phyloP scores from a whole-genome alignment of 2,888 invertebrate genomes.

The Onthophagus sagittarius region DNA sequence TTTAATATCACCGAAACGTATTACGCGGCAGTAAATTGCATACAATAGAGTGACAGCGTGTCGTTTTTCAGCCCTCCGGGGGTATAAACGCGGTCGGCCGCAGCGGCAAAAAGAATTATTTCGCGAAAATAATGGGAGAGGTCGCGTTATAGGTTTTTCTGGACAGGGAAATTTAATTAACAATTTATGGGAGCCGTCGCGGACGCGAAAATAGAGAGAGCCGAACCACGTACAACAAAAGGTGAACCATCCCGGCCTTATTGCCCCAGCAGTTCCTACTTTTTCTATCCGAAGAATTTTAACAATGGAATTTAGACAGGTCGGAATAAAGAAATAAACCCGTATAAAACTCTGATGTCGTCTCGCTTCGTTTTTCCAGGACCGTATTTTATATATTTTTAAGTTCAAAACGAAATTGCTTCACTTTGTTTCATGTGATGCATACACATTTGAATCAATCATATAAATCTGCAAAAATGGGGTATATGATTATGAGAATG shows the following conservation, averaged over 20 bases:
- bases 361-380: neutral
- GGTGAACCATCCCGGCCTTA: neutral
- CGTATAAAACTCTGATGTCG: constrained; percentile 8
- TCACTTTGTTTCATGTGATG: no score
- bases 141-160: neutral
- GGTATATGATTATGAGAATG: no score
- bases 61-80: constrained; percentile 31
- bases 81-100: constrained; percentile 11
- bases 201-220: neutral
- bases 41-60: constrained; percentile 49
- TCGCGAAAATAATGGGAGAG: neutral
- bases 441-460: no score
- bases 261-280: constrained; percentile 8
- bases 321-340: constrained; percentile 10
- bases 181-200: neutral
- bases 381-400: neutral
- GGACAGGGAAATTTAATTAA: neutral
- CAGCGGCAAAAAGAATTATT: neutral
- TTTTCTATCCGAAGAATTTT: constrained; percentile 12
- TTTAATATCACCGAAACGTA: constrained; percentile 50
- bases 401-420: no score
- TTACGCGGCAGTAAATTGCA: constrained; percentile 48
- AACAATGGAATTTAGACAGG: constrained; percentile 13
- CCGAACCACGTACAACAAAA: constrained; percentile 2
- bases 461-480: no score